Evolutionary conservation across 1,140 invertebrate genomes (phyloP), one percentile per base, ranked within the genome.

Genomic region (Penaeus japonicus): DNA sequence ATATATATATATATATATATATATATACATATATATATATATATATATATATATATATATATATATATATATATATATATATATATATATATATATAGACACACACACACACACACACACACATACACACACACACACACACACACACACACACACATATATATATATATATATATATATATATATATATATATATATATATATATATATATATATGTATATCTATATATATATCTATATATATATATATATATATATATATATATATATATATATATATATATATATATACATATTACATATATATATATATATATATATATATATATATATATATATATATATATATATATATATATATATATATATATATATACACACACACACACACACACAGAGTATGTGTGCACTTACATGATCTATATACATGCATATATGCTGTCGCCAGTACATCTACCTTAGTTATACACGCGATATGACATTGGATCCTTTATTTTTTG

Each of bases 91-190:
- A 35, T 32, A 27, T 2, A 24, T 10, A 75, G 7, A 82, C 18
- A 35, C 7, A 82, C 80, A 82, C 55, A 62, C 55, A 62, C 30
- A 82, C 80, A 82, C 80, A 62, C 55, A 88, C 53, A 89, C 77
- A 88, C 55, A 65, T 4, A 65, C 20, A 65, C 7, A 65, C 20
- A 10, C 20, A 4, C 17, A 17, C 20, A 65, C 20, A 17, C 20
- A 65, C 20, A 10, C 20, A 30, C 7, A 17, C 7, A 5, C 20
- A 22, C 20, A 30, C 20, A 22, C 20, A 70, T 70, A 70, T 70
- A 18, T 18, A 65, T 17, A 65, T 17, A 30, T 65, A 65, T 17
- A 5, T 65, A 0, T 17, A 70, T 22, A 70, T 22, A 70, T 22
- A n/a, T 22, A 30, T 22, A 70, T 70, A 70, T 70, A 70, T 70